These are phyloP conservation scores for Osmerus mordax DNA, from an alignment of 2,113 vertebrate species.

Conservation along the genomic window DNA sequence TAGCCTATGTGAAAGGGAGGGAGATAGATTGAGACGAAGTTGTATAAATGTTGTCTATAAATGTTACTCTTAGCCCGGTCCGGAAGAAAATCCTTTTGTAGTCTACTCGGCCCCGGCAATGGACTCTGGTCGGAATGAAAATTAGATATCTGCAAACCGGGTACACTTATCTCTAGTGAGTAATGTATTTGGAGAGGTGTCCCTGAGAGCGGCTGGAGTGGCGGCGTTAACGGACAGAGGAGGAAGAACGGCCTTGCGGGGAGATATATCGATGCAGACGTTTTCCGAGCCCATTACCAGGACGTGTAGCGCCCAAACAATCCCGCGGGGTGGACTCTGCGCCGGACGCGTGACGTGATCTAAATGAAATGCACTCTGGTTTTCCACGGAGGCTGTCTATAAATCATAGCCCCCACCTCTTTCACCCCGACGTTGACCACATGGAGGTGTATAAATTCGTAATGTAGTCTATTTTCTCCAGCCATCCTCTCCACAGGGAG, in stretches of 20 bases:
- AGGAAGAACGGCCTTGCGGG: conserved; percentile 46
- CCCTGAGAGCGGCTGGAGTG: conserved; percentile 23
- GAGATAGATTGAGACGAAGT: neutral
- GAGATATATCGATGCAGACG: conserved; percentile 61
- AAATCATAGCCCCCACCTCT: conserved; percentile 34
- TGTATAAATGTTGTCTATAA: neutral
- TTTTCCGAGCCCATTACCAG: conserved; percentile 58
- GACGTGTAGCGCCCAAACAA: conserved; percentile 41
- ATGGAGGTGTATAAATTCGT: conserved; percentile 16
- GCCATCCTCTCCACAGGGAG: conserved; percentile 1
- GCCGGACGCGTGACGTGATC: conserved; percentile 36
- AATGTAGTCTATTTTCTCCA: conserved; percentile 15
- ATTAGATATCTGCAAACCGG: conserved; percentile 48
- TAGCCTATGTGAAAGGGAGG: neutral
- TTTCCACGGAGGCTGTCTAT: conserved; percentile 38
- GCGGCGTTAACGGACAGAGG: conserved; percentile 32
- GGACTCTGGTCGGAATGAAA: conserved; percentile 49
- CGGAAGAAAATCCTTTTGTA: neutral
- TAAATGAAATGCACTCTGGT: conserved; percentile 47
- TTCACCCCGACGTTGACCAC: conserved; percentile 8
- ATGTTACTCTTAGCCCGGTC: no score
- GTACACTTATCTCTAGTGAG: conserved; percentile 46
- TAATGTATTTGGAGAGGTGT: conserved; percentile 52
- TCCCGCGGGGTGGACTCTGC: conserved; percentile 44
- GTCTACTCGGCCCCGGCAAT: conserved; percentile 42